phyloP scores from a whole-genome alignment of 2,797 vertebrate species.

The Pitangus sulphuratus region DNA sequence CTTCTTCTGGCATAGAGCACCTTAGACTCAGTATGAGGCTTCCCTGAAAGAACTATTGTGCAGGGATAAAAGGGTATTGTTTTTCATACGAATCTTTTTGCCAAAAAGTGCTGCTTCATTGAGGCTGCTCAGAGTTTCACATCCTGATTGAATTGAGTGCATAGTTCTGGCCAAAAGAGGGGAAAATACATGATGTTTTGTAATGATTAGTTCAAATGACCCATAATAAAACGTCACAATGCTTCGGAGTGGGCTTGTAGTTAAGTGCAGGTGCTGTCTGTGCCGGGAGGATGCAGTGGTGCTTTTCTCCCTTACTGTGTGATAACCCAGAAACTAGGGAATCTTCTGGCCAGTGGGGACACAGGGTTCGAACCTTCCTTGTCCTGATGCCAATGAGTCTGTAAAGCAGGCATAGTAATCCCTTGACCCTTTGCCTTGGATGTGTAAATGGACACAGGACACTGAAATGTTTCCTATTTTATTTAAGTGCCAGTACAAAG shows the following conservation, averaged over 20 bases:
- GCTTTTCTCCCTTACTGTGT: not conserved
- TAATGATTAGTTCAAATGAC: not conserved
- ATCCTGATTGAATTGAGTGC: not conserved
- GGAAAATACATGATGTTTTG: not conserved
- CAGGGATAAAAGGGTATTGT: not conserved
- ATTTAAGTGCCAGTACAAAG: not conserved
- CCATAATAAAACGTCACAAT: no score
- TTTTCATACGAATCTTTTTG: not conserved
- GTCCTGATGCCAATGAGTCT: not conserved
- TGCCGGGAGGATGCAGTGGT: not conserved
- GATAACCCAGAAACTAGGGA: not conserved
- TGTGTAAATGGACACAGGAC: not conserved
- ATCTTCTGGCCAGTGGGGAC: accelerated
- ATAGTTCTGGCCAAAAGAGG: not conserved
- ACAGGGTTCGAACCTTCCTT: not conserved
- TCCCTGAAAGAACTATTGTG: not conserved
- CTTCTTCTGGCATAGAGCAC: not conserved
- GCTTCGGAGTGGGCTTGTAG: not conserved
- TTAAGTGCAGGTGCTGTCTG: not conserved
- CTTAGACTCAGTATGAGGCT: not conserved
- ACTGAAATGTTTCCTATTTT: not conserved
- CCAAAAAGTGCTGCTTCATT: not conserved
- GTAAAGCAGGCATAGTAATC: not conserved
- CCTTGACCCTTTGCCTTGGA: not conserved
- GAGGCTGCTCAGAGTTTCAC: not conserved